A percentile compares a stretch with the other conserved stretches of the same genome.
phyloP scores from a whole-genome alignment of 2,113 vertebrate genomes.

The Paradoxurus hermaphroditus region DNA sequence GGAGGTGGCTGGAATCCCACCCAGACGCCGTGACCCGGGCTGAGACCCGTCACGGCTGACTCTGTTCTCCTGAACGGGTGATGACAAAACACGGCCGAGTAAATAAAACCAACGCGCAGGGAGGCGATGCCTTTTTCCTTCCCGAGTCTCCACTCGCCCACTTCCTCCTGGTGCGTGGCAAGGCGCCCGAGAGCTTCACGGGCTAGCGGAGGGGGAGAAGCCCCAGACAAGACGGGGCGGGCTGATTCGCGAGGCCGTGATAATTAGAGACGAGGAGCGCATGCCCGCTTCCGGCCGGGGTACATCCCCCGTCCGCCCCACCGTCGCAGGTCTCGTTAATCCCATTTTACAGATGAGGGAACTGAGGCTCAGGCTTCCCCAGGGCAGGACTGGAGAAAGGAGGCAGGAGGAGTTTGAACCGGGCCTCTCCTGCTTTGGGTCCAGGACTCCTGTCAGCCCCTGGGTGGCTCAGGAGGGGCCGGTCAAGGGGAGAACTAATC shows the following conservation, averaged over 20 bases:
- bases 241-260: not conserved
- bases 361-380: not conserved
- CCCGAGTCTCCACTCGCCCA: fast-evolving
- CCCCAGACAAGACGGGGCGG: fast-evolving
- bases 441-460: not conserved
- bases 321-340: not conserved
- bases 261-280: not conserved
- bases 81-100: not conserved
- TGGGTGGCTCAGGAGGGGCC: not conserved
- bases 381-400: not conserved
- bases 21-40: not conserved
- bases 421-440: not conserved
- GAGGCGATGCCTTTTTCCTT: fast-evolving
- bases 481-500: not conserved
- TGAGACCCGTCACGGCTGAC: not conserved
- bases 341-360: not conserved
- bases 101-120: not conserved
- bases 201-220: not conserved
- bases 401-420: not conserved
- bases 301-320: not conserved
- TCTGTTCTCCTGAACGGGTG: not conserved
- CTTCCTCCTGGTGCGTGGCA: not conserved
- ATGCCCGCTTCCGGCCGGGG: not conserved
- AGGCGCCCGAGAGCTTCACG: not conserved
- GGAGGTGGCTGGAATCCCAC: not conserved